These are phyloP conservation scores for Cephus rjabovi DNA, from an alignment of 2,888 invertebrate species.

Conservation along the genomic window DNA sequence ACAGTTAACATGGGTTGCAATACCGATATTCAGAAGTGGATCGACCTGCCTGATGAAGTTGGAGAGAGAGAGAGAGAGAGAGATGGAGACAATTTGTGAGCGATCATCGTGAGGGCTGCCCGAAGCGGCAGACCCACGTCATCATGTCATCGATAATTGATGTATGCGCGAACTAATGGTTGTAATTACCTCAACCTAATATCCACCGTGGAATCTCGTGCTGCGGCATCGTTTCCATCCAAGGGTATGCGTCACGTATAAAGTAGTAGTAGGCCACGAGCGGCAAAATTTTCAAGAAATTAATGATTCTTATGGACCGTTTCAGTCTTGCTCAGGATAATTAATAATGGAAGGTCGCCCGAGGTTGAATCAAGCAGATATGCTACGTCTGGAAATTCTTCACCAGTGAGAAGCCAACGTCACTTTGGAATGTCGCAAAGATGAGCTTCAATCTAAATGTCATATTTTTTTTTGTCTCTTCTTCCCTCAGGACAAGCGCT, in stretches of 20 bases:
- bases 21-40: constrained; percentile 8
- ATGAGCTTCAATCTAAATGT: not conserved
- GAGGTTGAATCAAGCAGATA: constrained; percentile 34
- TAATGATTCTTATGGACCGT: constrained; percentile 29
- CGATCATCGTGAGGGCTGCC: constrained; percentile 37
- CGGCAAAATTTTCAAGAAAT: constrained; percentile 39
- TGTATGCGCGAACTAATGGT: constrained; percentile 62
- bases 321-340: constrained; percentile 34
- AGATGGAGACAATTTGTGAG: constrained; percentile 40
- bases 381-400: not conserved
- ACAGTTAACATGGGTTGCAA: not conserved
- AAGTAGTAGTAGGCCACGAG: not conserved
- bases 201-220: constrained; percentile 54
- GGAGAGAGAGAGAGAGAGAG: constrained; percentile 16
- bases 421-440: not conserved
- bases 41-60: constrained; percentile 2
- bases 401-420: not conserved
- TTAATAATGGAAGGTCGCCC: constrained; percentile 46
- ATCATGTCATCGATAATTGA: constrained; percentile 64
- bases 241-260: constrained; percentile 10
- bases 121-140: constrained; percentile 53
- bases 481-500: not conserved
- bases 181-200: constrained; percentile 61
- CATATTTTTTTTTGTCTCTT: not conserved
- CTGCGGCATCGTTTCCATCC: constrained; percentile 24